Evolutionary conservation across 2,888 invertebrate genomes (phyloP).

Genomic region (Drosophila mulleri): DNA sequence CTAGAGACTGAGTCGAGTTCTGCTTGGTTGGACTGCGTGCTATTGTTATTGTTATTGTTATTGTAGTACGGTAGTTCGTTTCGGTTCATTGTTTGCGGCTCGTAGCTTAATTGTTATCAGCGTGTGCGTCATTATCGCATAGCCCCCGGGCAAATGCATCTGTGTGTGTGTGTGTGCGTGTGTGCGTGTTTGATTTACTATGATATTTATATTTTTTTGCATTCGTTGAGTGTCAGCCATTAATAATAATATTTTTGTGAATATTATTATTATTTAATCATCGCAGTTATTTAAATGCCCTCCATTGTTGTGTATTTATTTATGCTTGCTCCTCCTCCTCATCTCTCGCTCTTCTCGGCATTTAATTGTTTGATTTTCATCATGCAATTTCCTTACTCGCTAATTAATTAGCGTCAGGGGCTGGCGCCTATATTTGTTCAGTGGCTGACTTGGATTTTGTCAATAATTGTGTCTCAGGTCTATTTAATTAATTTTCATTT

Average conservation of each 20-base stretch:
- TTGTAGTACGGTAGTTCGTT: constrained; percentile 4
- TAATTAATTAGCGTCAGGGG: constrained; percentile 66
- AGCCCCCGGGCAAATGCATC: constrained; percentile 13
- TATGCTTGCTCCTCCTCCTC: constrained; percentile 16
- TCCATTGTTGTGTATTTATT: constrained; percentile 63
- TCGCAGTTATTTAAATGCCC: constrained; percentile 57
- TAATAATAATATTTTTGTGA: constrained; percentile 71
- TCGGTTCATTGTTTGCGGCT: constrained; percentile 41
- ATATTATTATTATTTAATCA: constrained; percentile 52
- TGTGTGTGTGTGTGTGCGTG: constrained; percentile 8
- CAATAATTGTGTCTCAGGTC: constrained; percentile 20
- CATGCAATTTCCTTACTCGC: constrained; percentile 72
- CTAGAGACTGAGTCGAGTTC: neutral
- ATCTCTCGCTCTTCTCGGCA: neutral
- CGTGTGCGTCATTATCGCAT: constrained; percentile 60
- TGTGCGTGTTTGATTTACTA: constrained; percentile 66
- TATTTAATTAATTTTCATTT: constrained; percentile 5
- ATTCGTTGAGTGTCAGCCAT: constrained; percentile 80
- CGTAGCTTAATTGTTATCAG: constrained; percentile 74
- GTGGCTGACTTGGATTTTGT: constrained; percentile 56
- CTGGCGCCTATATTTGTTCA: neutral
- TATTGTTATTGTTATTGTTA: neutral
- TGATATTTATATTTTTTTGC: constrained; percentile 60
- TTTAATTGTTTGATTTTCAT: constrained; percentile 71
- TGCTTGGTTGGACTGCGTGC: neutral